Evolutionary conservation across 2,113 vertebrate genomes (phyloP).

Genomic region (Natator depressus): DNA sequence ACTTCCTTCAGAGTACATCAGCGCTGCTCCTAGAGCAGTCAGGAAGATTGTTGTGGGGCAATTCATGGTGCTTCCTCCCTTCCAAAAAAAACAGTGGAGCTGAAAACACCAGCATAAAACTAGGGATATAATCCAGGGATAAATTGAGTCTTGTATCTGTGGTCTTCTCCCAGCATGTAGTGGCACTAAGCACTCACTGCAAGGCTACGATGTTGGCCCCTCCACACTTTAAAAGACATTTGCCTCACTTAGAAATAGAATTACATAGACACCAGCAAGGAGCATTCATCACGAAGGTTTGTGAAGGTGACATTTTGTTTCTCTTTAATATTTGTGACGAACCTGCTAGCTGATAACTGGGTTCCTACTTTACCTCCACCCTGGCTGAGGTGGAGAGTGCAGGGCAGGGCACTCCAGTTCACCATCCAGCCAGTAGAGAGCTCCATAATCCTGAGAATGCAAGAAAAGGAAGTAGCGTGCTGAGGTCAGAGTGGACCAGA

Average conservation of each 20-base stretch:
- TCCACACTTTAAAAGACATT: neutral
- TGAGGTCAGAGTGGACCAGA: neutral
- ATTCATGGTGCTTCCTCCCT: no score
- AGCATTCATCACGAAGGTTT: neutral
- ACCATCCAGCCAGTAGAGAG: neutral
- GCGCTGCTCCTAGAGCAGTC: neutral
- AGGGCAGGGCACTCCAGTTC: accelerated
- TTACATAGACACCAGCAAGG: neutral
- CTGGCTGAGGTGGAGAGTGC: neutral
- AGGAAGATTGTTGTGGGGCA: neutral
- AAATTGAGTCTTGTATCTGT: neutral
- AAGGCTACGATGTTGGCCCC: neutral
- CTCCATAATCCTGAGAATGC: neutral
- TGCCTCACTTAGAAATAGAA: neutral
- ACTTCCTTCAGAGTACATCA: neutral
- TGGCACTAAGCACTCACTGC: neutral
- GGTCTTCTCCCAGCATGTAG: neutral
- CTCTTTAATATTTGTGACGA: neutral
- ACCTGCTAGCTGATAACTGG: neutral
- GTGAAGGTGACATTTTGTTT: neutral
- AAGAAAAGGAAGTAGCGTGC: neutral
- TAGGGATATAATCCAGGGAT: neutral
- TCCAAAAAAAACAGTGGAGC: no score
- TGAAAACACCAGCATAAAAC: neutral
- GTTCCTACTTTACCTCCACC: accelerated